Percentiles rank a stretch among this genome's conserved stretches.
Evolutionary conservation across 2,797 vertebrate species (phyloP).

Genomic region (Eospalax fontanierii): DNA sequence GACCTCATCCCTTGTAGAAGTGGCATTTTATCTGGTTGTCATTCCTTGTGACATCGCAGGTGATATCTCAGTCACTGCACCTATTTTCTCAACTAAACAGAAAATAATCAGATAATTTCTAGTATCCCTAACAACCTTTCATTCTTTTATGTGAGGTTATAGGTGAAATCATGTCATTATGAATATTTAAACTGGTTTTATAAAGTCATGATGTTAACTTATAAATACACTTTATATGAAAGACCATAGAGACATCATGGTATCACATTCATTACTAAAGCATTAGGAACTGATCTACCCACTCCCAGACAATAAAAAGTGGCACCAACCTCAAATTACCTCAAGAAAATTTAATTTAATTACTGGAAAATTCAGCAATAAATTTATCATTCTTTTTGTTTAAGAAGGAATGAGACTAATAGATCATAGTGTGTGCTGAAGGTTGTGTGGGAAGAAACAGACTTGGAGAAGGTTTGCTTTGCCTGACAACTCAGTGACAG

Average conservation of each 20-base stretch:
- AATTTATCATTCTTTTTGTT: slow-evolving; percentile 62
- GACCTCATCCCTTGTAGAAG: not conserved
- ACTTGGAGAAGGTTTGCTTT: slow-evolving; percentile 65
- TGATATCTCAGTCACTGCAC: not conserved
- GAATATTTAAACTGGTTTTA: slow-evolving; percentile 57
- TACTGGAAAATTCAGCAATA: slow-evolving; percentile 59
- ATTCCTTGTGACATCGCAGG: not conserved
- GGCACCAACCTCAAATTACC: slow-evolving; percentile 56
- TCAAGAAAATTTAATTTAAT: slow-evolving; percentile 66
- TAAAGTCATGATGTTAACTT: slow-evolving; percentile 16
- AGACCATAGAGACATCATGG: not conserved
- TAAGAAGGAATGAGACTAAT: slow-evolving; percentile 65
- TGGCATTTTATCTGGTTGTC: not conserved
- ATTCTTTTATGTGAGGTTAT: not conserved
- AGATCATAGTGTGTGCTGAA: slow-evolving; percentile 54
- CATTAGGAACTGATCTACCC: slow-evolving; percentile 5
- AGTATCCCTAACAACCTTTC: slow-evolving; percentile 29
- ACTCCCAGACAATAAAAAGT: slow-evolving; percentile 52
- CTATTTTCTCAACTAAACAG: not conserved
- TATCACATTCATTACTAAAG: slow-evolving; percentile 4
- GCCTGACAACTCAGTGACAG: slow-evolving; percentile 76
- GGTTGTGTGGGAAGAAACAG: slow-evolving; percentile 75
- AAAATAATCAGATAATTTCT: slow-evolving; percentile 19
- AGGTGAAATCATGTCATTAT: not conserved
- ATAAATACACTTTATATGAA: slow-evolving; percentile 29